Conservation (phyloP, 2,888 invertebrate species). For the Dryadula phaetusa region DNA sequence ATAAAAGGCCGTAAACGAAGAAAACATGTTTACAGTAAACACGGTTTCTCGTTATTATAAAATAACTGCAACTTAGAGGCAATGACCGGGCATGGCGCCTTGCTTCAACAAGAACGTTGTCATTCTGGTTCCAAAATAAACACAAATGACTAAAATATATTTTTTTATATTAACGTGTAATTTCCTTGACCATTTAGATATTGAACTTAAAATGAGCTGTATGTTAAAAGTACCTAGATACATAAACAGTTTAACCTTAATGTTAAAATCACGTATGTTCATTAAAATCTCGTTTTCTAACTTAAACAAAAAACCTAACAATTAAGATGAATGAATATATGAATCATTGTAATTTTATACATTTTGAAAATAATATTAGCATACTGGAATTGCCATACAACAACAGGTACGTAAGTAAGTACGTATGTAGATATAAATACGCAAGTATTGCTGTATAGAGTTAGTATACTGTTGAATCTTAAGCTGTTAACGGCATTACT, state of each 20-base stretch:
- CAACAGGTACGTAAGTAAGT: not conserved
- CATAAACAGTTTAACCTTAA: not conserved
- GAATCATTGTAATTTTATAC: not conserved
- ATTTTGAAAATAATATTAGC: not conserved
- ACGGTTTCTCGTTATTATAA: slow-evolving; percentile 69
- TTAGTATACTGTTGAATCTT: not conserved
- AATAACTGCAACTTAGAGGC: slow-evolving; percentile 80
- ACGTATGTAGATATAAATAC: no score
- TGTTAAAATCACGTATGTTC: not conserved
- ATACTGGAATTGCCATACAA: not conserved
- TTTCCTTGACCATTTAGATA: slow-evolving; percentile 15
- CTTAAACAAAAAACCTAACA: not conserved
- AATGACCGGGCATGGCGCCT: slow-evolving; percentile 74
- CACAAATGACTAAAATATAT: slow-evolving; percentile 33
- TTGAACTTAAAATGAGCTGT: not conserved
- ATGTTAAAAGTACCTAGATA: not conserved
- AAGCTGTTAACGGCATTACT: not conserved
- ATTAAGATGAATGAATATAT: not conserved
- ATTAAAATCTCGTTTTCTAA: not conserved
- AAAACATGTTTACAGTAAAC: slow-evolving; percentile 71
- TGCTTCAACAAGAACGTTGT: slow-evolving; percentile 63
- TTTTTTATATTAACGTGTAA: slow-evolving; percentile 1
- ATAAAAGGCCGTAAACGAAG: slow-evolving; percentile 37
- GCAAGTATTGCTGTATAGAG: not conserved
- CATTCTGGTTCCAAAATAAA: slow-evolving; percentile 75